phyloP scores from a whole-genome alignment of 2,113 vertebrate species.

The Sinocyclocheilus maitianheensis region DNA sequence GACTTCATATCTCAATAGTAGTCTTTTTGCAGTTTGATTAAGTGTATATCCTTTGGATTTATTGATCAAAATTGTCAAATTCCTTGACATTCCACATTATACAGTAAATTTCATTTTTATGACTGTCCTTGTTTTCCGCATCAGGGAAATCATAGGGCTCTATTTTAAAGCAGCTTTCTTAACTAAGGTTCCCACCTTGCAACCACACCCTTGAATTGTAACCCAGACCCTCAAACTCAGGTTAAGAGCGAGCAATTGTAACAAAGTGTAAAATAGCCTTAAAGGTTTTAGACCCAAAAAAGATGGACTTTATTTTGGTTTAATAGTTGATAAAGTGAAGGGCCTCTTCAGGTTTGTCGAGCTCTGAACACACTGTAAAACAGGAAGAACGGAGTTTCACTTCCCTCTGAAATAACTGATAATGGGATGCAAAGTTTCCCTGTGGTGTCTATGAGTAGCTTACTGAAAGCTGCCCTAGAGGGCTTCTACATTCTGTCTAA shows the following conservation, averaged over 20 bases:
- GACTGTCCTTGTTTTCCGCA: background rate
- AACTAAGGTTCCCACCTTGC: background rate
- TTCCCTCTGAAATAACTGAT: constrained; percentile 47
- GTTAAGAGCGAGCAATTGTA: background rate
- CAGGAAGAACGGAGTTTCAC: constrained; percentile 53
- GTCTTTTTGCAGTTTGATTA: no score
- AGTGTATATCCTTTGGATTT: no score
- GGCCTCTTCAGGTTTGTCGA: background rate
- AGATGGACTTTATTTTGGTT: background rate
- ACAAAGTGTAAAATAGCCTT: background rate
- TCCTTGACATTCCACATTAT: background rate
- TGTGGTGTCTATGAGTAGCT: background rate
- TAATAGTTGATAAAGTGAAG: background rate
- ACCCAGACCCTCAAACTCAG: background rate
- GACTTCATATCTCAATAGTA: no score
- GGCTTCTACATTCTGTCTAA: background rate
- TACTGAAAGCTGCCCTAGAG: constrained; percentile 3
- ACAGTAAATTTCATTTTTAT: background rate
- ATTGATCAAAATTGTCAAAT: no score
- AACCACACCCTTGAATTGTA: background rate
- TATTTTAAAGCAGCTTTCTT: background rate
- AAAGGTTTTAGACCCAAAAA: background rate
- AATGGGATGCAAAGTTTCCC: constrained; percentile 42
- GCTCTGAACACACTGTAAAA: constrained; percentile 38
- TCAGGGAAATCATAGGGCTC: background rate